Evolutionary conservation across 2,797 vertebrate species (phyloP), one percentile per base, ranked within the genome.

Genomic region (Huso huso): DNA sequence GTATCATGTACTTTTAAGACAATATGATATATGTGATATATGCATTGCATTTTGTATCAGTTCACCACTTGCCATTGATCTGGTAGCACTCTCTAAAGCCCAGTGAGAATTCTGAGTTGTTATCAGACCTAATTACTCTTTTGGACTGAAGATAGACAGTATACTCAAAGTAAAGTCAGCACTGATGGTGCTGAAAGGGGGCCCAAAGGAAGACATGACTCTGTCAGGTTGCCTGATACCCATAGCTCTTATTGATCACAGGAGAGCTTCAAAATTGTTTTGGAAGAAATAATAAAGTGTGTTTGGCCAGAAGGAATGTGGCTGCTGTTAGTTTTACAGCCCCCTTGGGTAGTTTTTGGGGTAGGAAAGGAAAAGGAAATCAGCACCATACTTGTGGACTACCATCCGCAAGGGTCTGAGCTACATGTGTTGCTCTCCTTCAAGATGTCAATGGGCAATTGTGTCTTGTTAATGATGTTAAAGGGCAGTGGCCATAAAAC

Each of bases 391-490:
- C 64, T 62, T 63, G 12, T 48, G 63, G 66, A 51, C 51, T 48
- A 60, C 71, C 67, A 70, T 62, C 53, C 62, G 37, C 66, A 50
- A 9, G 52, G 48, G 8, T 48, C 60, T 61, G 48, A 18, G 55
- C 12, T 58, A 58, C 68, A 69, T 70, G 62, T 70, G 66, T 63
- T 70, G 12, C 63, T 64, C 60, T 64, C 59, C 70, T 71, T 63
- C 12, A 48, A 1, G 4, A 49, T 48, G 18, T 48, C 68, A 71
- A 63, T 66, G 72, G 70, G 64, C 65, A 69, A 62, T 13, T 18
- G 64, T 7, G 63, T 66, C 70, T 71, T 67, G 66, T 71, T 76
- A 76, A 79, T 73, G 67, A 69, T 73, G 69, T 72, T 72, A 72
- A 69, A 76, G 71, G 70, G 61, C 69, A 71, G 53, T 48, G 52